Conservation (phyloP, 2,113 vertebrate genomes). For the Kryptolebias marmoratus region DNA sequence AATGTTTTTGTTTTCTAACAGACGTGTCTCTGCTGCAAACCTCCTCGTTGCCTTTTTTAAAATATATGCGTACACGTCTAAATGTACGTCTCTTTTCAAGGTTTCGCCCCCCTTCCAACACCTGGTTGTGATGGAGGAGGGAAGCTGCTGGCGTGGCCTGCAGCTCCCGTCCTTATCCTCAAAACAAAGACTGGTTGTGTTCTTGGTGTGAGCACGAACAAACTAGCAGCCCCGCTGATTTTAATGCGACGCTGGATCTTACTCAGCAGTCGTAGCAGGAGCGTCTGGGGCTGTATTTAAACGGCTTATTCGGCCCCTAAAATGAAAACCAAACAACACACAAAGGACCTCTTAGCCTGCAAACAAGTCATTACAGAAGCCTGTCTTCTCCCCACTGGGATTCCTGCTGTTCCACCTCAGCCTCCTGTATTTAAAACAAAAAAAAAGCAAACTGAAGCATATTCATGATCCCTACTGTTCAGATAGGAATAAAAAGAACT, state of each 20-base stretch:
- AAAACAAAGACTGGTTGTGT: constrained; percentile 48
- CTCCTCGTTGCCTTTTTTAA: not conserved
- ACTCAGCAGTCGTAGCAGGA: constrained; percentile 48
- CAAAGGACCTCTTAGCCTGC: constrained; percentile 42
- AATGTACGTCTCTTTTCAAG: not conserved
- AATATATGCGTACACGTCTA: not conserved
- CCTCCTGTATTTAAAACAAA: not conserved
- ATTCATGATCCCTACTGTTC: constrained; percentile 16
- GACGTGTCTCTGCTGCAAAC: not conserved
- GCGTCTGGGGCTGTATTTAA: constrained; percentile 28
- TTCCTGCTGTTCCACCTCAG: constrained; percentile 7
- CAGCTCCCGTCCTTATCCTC: not conserved
- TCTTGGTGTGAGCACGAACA: constrained; percentile 29
- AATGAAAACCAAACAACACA: constrained; percentile 33
- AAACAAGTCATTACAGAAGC: constrained; percentile 40
- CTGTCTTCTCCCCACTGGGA: not conserved
- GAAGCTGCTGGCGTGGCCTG: constrained; percentile 24
- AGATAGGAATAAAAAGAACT: not conserved
- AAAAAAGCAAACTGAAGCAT: constrained; percentile 1
- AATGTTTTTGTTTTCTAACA: not conserved
- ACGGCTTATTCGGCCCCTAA: constrained; percentile 45
- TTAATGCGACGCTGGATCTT: constrained; percentile 46
- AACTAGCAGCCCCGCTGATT: constrained; percentile 48
- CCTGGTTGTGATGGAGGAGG: constrained; percentile 56
- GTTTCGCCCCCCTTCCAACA: constrained; percentile 22